Conservation (phyloP, 30 jellyfish, hydroid and myxozoan genomes). For the Chironex yamaguchii region DNA sequence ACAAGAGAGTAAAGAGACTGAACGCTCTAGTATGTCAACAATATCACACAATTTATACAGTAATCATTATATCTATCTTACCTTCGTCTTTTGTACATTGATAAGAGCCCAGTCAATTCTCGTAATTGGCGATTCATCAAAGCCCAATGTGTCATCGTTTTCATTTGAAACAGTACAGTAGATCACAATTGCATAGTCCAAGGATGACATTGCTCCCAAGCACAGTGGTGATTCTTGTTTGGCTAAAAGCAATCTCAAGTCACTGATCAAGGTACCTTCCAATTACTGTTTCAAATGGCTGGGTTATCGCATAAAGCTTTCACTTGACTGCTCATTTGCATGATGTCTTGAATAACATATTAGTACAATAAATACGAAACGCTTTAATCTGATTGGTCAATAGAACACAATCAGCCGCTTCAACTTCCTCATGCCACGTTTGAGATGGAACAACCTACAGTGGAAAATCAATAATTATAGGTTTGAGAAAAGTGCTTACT, state of each 20-base stretch:
- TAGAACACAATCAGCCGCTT: not conserved
- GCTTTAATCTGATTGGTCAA: not conserved
- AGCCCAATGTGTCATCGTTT: conserved; percentile 77
- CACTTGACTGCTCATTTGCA: not conserved
- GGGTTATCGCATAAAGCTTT: not conserved
- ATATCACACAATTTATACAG: too few species aligned
- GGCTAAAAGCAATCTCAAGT: not conserved
- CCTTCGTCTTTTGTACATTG: conserved; percentile 60
- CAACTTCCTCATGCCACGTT: not conserved
- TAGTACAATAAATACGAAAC: not conserved
- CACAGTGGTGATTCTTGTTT: not conserved
- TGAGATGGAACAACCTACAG: not conserved
- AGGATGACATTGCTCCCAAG: conserved; percentile 10
- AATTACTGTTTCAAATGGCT: not conserved
- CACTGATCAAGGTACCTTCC: not conserved
- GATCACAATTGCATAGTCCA: conserved; percentile 6
- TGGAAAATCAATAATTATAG: not conserved
- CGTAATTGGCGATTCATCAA: conserved; percentile 76
- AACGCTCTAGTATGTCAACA: too few species aligned
- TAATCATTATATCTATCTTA: not conserved
- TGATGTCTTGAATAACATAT: not conserved
- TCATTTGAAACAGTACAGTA: conserved; percentile 73
- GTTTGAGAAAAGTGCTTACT: not conserved
- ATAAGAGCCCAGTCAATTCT: conserved; percentile 54
- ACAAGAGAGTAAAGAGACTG: too few species aligned